Base-by-base conservation (phyloP, 1,140 invertebrate genomes). In the Ostrea denselamellosa region DNA sequence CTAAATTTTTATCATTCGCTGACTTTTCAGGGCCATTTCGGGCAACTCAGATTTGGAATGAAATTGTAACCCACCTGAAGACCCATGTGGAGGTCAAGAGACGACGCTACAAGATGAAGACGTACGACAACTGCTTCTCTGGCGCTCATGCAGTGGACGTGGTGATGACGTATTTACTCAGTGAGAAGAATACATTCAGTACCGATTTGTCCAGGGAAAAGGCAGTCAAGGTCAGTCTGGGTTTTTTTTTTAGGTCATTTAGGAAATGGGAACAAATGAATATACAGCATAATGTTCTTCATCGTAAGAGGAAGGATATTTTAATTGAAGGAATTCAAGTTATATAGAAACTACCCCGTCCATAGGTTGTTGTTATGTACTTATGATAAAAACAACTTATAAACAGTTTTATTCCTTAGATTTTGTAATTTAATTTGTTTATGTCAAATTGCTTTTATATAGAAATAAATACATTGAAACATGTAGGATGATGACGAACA, bases 71-170 rank as follows among this genome's bases (percentile, higher is more conserved):
- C 19, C 91, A 94, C 88, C 83, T 95, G 44, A 93, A 93, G 85
- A 87, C 86, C 4, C 92, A 92, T 51, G 93, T 94, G 3, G 93
- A 92, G 85, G 85, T 95, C 44, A 95, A 95, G 83, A 92, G 94
- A 65, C 94, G 96, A 53, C 93, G 96, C 28, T 90, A 94, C 71
- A 94, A 95, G 68, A 93, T 96, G 89, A 92, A 93, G 85, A 92
- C 92, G 54, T 95, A 95, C 92, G 94, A 96, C 51, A 93, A 95
- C 88, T 96, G 95, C 90, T 96, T 96, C 90, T 95, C 95, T 8
- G 96, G 95, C 7, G 92, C 93, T 14, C 95, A 96, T 91, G 96
- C 96, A 52, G 95, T 96, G 12, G 94, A 95, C 90, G 92, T 94
- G 44, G 93, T 95, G 14, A 89, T 94, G 22, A 91, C 93, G 68